Evolutionary conservation across 2,113 vertebrate species (phyloP), one percentile per base, ranked within the genome.

Genomic region (Dromaius novaehollandiae): DNA sequence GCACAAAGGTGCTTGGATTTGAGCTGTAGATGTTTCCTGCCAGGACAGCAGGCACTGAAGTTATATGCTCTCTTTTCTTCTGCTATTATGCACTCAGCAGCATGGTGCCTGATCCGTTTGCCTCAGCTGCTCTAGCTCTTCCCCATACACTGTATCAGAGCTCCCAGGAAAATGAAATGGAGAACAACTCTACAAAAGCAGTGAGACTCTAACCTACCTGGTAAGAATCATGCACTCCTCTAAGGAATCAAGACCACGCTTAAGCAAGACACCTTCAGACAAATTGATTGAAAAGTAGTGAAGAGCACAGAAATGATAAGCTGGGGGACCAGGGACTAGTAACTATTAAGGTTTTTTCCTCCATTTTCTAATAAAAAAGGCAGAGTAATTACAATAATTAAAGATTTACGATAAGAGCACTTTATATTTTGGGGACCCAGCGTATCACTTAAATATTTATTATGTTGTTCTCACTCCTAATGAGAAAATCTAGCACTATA

Each of bases 351-450:
- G 32, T 50, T 76, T 69, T 61, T 16, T 28, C 58, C 44, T 69
- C 64, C 80, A 63, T 71, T 89, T 94, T 86, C 88, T 79, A 84
- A 80, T 50, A 92, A 96, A 95, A 66, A 82, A 91, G 88, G 91
- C 82, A 48, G 90, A 95, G 94, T 80, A 93, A 96, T 96, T 92
- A 94, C 77, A 60, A 78, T 95, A 96, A 97, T 96, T 97, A 92
- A 95, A 95, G 93, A 97, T 96, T 77, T 36, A 70, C 92, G 91
- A 96, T 94, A 96, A 93, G 95, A 74, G 91, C 91, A 84, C 81
- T 96, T 89, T 73, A 44, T 80, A 74, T 94, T 82, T 94, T 89
- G 96, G 95, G 94, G 86, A 84, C 53, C 51, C 79, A 18, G 84
- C 64, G 1, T 88, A 88, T 95, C 96, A 91, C 82, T 94, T 78